phyloP scores from a whole-genome alignment of 2,797 vertebrate species.

The Ambastaia sidthimunki region DNA sequence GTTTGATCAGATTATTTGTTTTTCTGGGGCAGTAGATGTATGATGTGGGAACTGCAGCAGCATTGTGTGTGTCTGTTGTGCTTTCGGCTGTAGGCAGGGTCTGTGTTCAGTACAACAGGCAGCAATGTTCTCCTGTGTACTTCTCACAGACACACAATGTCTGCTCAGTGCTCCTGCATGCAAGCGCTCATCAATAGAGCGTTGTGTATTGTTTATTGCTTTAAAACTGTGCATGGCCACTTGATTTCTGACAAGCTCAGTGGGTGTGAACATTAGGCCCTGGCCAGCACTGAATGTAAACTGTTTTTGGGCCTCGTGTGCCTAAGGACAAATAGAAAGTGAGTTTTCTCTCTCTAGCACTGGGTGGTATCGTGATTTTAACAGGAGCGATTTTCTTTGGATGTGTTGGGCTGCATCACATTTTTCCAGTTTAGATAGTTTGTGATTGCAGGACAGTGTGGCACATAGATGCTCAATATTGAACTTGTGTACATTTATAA shows the following conservation, averaged over 20 bases:
- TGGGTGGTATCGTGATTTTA: not conserved
- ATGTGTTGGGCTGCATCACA: no score
- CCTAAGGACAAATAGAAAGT: slow-evolving; percentile 37
- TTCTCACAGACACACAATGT: slow-evolving; percentile 47
- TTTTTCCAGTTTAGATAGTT: no score
- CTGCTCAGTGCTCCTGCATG: slow-evolving; percentile 41
- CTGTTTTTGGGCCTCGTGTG: slow-evolving; percentile 16
- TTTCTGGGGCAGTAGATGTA: not conserved
- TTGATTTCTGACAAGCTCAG: slow-evolving; percentile 31
- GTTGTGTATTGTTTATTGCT: slow-evolving; percentile 65
- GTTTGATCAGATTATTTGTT: slow-evolving; percentile 1
- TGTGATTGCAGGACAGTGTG: no score
- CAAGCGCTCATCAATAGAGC: slow-evolving; percentile 59
- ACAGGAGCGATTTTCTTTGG: no score
- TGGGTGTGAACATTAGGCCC: slow-evolving; percentile 50
- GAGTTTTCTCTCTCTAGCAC: slow-evolving; percentile 34
- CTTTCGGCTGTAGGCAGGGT: slow-evolving; percentile 43
- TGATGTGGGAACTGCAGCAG: slow-evolving; percentile 40
- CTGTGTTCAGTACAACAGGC: slow-evolving; percentile 55
- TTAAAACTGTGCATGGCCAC: slow-evolving; percentile 61
- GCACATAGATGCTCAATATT: no score
- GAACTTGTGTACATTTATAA: no score
- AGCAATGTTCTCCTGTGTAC: slow-evolving; percentile 57
- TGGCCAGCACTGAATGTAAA: slow-evolving; percentile 34
- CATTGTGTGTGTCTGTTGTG: slow-evolving; percentile 34